Conservation (phyloP, 2,888 invertebrate species). For the Hybos culiciformis region DNA sequence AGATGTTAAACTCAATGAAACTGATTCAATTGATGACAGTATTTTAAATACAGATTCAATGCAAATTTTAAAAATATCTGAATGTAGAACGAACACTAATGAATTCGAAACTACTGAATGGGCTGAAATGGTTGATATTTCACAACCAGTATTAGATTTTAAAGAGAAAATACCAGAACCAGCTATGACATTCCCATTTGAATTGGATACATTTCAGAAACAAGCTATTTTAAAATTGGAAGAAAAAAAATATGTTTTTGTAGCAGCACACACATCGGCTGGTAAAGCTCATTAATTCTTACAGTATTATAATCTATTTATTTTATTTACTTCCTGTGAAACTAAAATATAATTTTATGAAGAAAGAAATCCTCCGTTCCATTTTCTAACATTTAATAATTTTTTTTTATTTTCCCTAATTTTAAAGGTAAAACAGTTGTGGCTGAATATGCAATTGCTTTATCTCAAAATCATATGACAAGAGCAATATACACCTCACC, state of each 20-base stretch:
- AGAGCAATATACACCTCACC: conserved; percentile 95
- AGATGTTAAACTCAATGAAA: conserved; percentile 27
- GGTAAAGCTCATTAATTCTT: conserved; percentile 34
- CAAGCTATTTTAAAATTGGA: conserved; percentile 90
- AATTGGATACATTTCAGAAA: conserved; percentile 94
- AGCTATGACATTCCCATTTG: conserved; percentile 78
- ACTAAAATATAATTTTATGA: too few species aligned
- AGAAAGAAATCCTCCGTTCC: too few species aligned
- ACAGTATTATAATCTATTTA: neutral
- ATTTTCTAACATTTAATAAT: too few species aligned
- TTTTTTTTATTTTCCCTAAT: neutral
- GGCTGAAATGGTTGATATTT: conserved; percentile 78
- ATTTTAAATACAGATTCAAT: conserved; percentile 36
- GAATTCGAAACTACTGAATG: conserved; percentile 64
- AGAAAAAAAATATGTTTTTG: conserved; percentile 89
- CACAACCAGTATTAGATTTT: conserved; percentile 68
- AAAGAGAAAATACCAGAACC: conserved; percentile 65
- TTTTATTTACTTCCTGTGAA: too few species aligned
- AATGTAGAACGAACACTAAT: too few species aligned
- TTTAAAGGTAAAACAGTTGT: conserved; percentile 78
- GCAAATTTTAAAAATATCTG: conserved; percentile 20
- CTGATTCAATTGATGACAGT: conserved; percentile 55
- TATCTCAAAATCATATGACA: conserved; percentile 84
- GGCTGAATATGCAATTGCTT: conserved; percentile 96
- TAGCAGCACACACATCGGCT: conserved; percentile 98